These are phyloP conservation scores for Bolinopsis microptera DNA, from an alignment of 37 sponge, comb jelly and placozoan species.

Conservation along the genomic window DNA sequence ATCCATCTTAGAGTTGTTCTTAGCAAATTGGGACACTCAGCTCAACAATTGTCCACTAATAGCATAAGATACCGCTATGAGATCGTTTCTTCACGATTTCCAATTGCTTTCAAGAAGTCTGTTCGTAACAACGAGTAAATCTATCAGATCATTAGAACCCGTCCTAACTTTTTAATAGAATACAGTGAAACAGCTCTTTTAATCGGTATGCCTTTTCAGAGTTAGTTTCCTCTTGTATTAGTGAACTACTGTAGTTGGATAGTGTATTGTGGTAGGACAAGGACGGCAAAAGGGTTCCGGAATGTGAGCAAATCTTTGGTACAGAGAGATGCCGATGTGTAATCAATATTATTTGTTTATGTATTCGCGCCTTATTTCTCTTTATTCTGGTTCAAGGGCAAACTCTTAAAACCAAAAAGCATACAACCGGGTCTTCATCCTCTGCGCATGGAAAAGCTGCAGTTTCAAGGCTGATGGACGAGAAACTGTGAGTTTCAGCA, in stretches of 20 bases:
- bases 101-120: not conserved
- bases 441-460: slow-evolving; percentile 75
- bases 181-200: not conserved
- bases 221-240: not conserved
- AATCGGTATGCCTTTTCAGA: not conserved
- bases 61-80: not conserved
- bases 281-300: slow-evolving; percentile 75
- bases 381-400: slow-evolving; percentile 62
- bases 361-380: slow-evolving; percentile 67
- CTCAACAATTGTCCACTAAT: not conserved
- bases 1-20: not conserved
- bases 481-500: not conserved
- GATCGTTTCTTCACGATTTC: slow-evolving; percentile 4
- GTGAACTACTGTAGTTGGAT: not conserved
- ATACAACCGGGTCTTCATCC: slow-evolving; percentile 71
- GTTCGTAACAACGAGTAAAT: not conserved
- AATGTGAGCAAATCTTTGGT: slow-evolving; percentile 79
- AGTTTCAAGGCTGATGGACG: slow-evolving; percentile 30
- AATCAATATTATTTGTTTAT: slow-evolving; percentile 75
- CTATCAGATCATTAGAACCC: not conserved
- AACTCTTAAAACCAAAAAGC: slow-evolving; percentile 40
- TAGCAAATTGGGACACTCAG: not conserved
- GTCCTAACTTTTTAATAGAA: not conserved
- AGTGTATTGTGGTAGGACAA: slow-evolving; percentile 14
- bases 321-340: slow-evolving; percentile 89